Evolutionary conservation across 2,113 vertebrate genomes (phyloP), one percentile per base, ranked within the genome.

Genomic region (Semnopithecus entellus): DNA sequence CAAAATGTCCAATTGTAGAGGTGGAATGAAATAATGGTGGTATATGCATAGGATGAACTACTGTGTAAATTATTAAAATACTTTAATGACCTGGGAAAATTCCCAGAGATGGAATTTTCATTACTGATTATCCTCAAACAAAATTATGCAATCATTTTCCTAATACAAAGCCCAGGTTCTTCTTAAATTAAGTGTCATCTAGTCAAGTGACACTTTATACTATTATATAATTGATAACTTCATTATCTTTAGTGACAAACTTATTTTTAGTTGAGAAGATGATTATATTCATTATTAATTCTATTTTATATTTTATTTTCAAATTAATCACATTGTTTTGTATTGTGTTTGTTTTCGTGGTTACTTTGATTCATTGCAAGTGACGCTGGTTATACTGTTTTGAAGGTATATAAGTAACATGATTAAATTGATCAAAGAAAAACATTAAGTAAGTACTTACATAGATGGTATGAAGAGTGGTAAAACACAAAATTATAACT

Each of bases 241-340:
- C 16, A 23, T 90, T 72, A 82, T 90, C 94, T 91, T 96, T 94
- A 90, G 66, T 72, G 20, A 87, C 6, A 87, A 57, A 78, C 5
- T 40, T 81, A 81, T 30, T 17, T 88, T 88, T 81, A 76, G n/a
- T 17, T 86, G 50, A 82, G 38, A 96, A 88, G 16, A 45, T 40
- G 45, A 48, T 93, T 57, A 35, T 55, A 80, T 83, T 76, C 88
- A 84, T 88, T 89, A 95, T 50, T 52, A n/a, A 35, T 81, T 90
- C 90, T 13, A 90, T 68, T 95, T 92, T 84, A 23, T 43, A 64
- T 93, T 92, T 94, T 88, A 95, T 93, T 83, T 91, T 75, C 9
- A 83, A 90, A 64, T 81, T 43, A 79, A 50, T 43, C 32, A 59
- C 59, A 66, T 52, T 61, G 27, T 52, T 78, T 79, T 90, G 4